Conservation (phyloP, 2,888 invertebrate genomes). For the Hirtodrosophila alboralis region DNA sequence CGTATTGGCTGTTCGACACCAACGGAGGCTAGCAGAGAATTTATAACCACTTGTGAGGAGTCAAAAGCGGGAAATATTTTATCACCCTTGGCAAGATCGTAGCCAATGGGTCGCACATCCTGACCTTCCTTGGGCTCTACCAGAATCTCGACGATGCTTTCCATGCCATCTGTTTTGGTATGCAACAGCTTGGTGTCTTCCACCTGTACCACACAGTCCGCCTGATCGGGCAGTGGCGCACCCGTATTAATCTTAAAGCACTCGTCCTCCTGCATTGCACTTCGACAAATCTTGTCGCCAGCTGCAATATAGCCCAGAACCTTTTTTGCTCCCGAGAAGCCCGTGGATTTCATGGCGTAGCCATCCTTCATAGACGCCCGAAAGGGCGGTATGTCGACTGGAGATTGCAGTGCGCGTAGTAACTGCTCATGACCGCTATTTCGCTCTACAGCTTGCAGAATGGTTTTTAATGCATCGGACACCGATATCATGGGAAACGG, state of each 20-base stretch:
- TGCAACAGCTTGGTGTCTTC: slow-evolving; percentile 94
- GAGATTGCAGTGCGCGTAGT: slow-evolving; percentile 82
- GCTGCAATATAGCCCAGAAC: slow-evolving; percentile 90
- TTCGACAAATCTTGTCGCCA: slow-evolving; percentile 85
- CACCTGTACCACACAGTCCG: slow-evolving; percentile 91
- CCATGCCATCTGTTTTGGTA: slow-evolving; percentile 86
- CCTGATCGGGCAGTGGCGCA: slow-evolving; percentile 93
- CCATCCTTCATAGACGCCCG: slow-evolving; percentile 98
- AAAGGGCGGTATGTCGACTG: slow-evolving; percentile 91
- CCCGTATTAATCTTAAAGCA: slow-evolving; percentile 97
- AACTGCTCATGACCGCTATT: slow-evolving; percentile 55
- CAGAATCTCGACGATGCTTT: slow-evolving; percentile 90
- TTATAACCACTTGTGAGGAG: slow-evolving; percentile 77
- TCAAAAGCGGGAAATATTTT: slow-evolving; percentile 79
- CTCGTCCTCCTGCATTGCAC: slow-evolving; percentile 86
- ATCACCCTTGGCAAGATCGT: slow-evolving; percentile 83
- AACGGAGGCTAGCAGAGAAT: slow-evolving; percentile 82
- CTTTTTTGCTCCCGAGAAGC: slow-evolving; percentile 88
- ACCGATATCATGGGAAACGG: slow-evolving; percentile 93
- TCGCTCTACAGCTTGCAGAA: slow-evolving; percentile 83
- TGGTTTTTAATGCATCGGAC: slow-evolving; percentile 87
- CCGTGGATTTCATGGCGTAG: slow-evolving; percentile 92
- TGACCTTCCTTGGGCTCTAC: slow-evolving; percentile 88
- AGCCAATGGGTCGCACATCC: slow-evolving; percentile 90
- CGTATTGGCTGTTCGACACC: slow-evolving; percentile 61